These are phyloP conservation scores for Corvus hawaiiensis DNA, from an alignment of 2,113 vertebrate genomes.

Conservation along the genomic window DNA sequence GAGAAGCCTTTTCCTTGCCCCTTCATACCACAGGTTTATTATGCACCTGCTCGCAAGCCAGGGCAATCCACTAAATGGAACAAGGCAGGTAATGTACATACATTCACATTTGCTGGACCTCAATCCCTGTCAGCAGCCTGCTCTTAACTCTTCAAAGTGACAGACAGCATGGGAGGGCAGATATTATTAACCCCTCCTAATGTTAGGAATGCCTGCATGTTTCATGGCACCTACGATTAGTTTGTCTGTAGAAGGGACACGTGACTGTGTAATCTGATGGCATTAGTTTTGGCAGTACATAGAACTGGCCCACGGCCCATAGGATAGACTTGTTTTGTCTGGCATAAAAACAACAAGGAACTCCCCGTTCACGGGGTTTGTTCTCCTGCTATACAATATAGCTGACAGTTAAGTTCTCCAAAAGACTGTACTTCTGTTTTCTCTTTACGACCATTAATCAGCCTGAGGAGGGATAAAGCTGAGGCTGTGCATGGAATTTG, in stretches of 20 bases:
- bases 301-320: neutral
- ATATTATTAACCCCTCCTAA: neutral
- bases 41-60: neutral
- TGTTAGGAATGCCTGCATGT: neutral
- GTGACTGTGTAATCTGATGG: neutral
- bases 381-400: neutral
- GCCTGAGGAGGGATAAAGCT: neutral
- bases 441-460: neutral
- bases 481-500: accelerated
- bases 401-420: neutral
- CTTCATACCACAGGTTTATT: neutral
- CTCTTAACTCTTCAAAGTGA: neutral
- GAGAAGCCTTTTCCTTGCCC: neutral
- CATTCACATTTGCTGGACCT: neutral
- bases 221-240: neutral
- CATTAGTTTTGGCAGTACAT: neutral
- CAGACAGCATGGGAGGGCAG: neutral
- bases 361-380: neutral
- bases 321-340: neutral
- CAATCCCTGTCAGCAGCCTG: neutral
- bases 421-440: neutral
- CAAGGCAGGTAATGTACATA: neutral
- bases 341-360: neutral
- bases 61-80: neutral
- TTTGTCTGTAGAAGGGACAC: neutral